Conservation (phyloP, 1,140 invertebrate species). For the Papilio polyxenes region DNA sequence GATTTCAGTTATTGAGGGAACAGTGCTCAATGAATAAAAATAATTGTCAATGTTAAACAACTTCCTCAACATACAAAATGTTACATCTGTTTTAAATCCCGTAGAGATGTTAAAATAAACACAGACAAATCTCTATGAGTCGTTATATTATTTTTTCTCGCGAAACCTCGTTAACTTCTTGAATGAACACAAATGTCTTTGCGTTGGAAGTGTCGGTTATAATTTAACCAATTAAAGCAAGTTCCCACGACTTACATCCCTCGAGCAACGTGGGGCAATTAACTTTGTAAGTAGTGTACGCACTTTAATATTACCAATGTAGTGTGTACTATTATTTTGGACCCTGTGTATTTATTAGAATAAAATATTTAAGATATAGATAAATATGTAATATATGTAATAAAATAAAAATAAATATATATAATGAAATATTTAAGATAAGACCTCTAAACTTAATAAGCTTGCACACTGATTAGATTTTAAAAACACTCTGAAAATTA, state of each 20-base stretch:
- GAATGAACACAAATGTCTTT: conserved; percentile 67
- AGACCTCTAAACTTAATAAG: neutral
- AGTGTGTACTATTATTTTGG: neutral
- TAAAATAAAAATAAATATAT: too few relatives aligned
- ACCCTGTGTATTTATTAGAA: neutral
- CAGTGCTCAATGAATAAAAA: neutral
- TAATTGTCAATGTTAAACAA: neutral
- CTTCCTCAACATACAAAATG: neutral
- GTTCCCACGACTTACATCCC: conserved; percentile 64
- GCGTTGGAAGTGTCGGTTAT: conserved; percentile 52
- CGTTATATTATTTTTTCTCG: conserved; percentile 39
- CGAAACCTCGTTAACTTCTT: conserved; percentile 53
- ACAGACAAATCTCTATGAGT: conserved; percentile 7
- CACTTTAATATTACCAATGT: neutral
- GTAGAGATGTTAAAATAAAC: neutral
- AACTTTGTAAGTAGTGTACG: neutral
- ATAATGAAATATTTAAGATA: neutral
- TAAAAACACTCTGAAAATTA: too few relatives aligned
- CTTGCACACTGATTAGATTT: too few relatives aligned
- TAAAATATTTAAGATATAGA: neutral
- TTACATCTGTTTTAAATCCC: conserved; percentile 29
- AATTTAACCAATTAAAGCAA: conserved; percentile 72
- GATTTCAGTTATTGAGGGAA: neutral
- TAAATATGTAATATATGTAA: too few relatives aligned
- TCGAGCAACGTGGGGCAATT: conserved; percentile 51